Conservation (phyloP, 2,113 vertebrate species). For the Hydropotes inermis region DNA sequence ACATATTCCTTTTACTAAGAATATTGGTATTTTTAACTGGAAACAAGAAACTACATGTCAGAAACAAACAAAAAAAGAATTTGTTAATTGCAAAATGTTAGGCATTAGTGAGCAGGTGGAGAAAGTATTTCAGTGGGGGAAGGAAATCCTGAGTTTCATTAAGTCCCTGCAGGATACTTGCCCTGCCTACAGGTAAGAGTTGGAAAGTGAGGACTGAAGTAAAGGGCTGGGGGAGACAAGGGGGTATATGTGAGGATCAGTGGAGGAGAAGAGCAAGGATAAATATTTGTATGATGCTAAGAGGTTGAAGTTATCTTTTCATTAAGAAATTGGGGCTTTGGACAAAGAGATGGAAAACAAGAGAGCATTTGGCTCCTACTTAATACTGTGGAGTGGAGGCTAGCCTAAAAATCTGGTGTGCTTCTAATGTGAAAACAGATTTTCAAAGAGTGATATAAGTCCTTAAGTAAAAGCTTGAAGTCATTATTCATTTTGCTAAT, state of each 20-base stretch:
- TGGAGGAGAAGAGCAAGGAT: neutral
- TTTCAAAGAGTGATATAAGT: neutral
- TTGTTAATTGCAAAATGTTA: neutral
- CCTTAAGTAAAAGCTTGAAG: neutral
- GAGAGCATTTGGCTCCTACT: neutral
- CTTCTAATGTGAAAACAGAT: neutral
- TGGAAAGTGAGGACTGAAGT: neutral
- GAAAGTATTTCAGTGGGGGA: neutral
- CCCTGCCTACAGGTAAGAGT: neutral
- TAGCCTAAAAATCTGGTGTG: neutral
- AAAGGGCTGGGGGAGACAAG: neutral
- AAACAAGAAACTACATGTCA: neutral
- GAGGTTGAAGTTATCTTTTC: neutral
- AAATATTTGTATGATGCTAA: neutral
- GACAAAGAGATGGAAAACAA: neutral
- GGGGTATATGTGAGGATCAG: neutral
- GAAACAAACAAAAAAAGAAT: neutral
- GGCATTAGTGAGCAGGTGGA: neutral
- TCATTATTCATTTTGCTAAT: neutral
- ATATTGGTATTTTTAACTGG: slow-evolving; percentile 1
- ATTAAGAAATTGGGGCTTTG: neutral
- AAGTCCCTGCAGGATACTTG: neutral
- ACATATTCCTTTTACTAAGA: neutral
- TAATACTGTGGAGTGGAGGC: neutral
- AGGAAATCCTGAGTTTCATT: neutral